Evolutionary conservation across 2,797 vertebrate genomes (phyloP).

Genomic region (Odontamblyopus lacepedii): DNA sequence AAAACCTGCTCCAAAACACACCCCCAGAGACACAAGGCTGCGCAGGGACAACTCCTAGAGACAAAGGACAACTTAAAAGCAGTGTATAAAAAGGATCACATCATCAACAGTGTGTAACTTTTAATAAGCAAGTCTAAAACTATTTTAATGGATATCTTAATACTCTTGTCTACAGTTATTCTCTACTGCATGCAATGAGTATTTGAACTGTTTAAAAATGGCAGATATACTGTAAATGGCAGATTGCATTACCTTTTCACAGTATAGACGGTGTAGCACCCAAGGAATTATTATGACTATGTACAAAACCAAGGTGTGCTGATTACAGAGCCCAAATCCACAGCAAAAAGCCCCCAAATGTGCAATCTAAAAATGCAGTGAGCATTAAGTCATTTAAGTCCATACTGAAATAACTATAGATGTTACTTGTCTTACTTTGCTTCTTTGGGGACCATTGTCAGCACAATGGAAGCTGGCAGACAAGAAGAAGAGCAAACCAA

Average conservation of each 20-base stretch:
- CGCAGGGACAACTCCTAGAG: conserved; percentile 84
- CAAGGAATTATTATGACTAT: conserved; percentile 84
- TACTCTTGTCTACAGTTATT: too few relatives aligned
- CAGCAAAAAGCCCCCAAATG: conserved; percentile 89
- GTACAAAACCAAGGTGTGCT: conserved; percentile 92
- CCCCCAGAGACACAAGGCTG: conserved; percentile 75
- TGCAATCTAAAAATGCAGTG: conserved; percentile 78
- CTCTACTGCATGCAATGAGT: background rate
- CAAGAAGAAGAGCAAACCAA: conserved; percentile 89
- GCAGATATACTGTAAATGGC: background rate
- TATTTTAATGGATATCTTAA: too few relatives aligned
- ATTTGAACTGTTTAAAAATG: background rate
- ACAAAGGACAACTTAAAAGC: background rate
- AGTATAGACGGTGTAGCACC: conserved; percentile 83
- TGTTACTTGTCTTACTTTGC: conserved; percentile 81
- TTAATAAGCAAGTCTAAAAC: too few relatives aligned
- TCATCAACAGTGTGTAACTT: background rate
- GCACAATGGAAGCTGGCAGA: conserved; percentile 83
- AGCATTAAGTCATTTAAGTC: background rate
- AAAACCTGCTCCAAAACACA: conserved; percentile 85
- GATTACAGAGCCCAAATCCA: conserved; percentile 92
- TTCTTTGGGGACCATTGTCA: conserved; percentile 80
- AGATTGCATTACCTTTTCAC: conserved; percentile 70
- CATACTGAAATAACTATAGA: background rate
- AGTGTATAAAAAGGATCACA: background rate